Percentiles rank a stretch among this genome's conserved stretches.
Conservation (phyloP, 2,797 vertebrate species). For the Enteromius treurensis region DNA sequence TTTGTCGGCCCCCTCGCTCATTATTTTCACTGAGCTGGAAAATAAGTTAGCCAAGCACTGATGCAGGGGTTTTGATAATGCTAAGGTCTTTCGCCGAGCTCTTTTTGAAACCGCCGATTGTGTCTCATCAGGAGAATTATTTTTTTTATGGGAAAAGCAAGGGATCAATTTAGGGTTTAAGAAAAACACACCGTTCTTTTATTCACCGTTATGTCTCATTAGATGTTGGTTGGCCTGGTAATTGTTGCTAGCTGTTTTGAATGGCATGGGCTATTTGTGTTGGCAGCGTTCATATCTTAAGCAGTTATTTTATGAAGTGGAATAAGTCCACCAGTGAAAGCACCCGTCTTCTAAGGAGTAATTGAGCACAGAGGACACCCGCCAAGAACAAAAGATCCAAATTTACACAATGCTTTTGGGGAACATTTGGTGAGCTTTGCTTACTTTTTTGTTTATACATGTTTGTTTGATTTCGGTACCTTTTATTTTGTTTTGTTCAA, state of each 20-base stretch:
- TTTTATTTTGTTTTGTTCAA: conserved; percentile 46
- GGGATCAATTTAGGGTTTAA: conserved; percentile 58
- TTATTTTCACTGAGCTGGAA: conserved; percentile 81
- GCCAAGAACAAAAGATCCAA: conserved; percentile 26
- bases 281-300: conserved; percentile 49
- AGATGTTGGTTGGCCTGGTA: conserved; percentile 59
- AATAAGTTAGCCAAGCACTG: conserved; percentile 77
- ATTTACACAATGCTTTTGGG: conserved; percentile 39
- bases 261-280: conserved; percentile 60
- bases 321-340: conserved; percentile 46
- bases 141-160: conserved; percentile 62
- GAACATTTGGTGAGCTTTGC: conserved; percentile 19
- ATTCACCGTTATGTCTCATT: conserved; percentile 39
- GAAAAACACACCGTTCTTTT: conserved; percentile 56
- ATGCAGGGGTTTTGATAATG: conserved; percentile 72
- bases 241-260: conserved; percentile 59
- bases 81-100: conserved; percentile 68
- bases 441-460: conserved; percentile 59
- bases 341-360: conserved; percentile 42
- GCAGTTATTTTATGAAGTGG: conserved; percentile 49
- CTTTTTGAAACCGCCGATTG: conserved; percentile 66
- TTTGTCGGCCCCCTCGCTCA: conserved; percentile 74
- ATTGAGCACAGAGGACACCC: conserved; percentile 43
- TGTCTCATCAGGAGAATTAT: conserved; percentile 53
- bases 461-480: conserved; percentile 48